Base-by-base conservation (phyloP, 2,113 vertebrate genomes). In the Neotoma lepida region DNA sequence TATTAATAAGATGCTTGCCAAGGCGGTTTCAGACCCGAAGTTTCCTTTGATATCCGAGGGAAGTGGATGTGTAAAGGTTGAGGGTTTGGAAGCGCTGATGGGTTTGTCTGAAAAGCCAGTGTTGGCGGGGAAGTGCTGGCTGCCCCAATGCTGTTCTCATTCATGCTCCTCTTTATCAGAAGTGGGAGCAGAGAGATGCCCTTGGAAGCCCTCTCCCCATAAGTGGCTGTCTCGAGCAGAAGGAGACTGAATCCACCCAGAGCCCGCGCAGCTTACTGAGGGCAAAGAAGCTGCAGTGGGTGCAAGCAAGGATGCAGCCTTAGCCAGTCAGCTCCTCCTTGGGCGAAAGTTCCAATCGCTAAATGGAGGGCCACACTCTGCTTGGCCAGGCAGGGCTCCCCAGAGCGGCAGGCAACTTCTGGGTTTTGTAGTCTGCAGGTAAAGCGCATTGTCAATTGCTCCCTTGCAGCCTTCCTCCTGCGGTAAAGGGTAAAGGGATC, bases 1-100 rank as follows among this genome's bases (percentile, higher is more conserved):
- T 88, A 94, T 96, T 96, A 96, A 96, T 93, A 84, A 86, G 94
- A 86, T 88, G 88, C 94, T 97, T 88, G 89, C 97, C 95, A 96
- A 95, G 94, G 82, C 91, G 26, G 5, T 82, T 93, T 85, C 96
- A 92, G 93, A 94, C 94, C 76, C 81, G 95, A 89, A 80, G 91
- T 73, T 97, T 93, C 94, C 95, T 49, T 81, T 94, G 91, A 54
- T 81, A 77, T 7, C 87, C 2, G 68, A 95, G 88, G 91, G 46
- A 82, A 91, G 91, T 58, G 76, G 70, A 39, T 51, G 81, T 78
- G 90, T 91, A 66, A 81, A 91, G 91, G 93, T 64, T 91, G 94
- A 90, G 85, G 74, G 41, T 91, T 49, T 70, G 89, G 82, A 95
- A 86, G 28, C 18, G 0, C 58, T 44, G 64, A 56, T 26, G 94